Conservation (phyloP, 1,140 invertebrate species). For the Orussus abietinus region DNA sequence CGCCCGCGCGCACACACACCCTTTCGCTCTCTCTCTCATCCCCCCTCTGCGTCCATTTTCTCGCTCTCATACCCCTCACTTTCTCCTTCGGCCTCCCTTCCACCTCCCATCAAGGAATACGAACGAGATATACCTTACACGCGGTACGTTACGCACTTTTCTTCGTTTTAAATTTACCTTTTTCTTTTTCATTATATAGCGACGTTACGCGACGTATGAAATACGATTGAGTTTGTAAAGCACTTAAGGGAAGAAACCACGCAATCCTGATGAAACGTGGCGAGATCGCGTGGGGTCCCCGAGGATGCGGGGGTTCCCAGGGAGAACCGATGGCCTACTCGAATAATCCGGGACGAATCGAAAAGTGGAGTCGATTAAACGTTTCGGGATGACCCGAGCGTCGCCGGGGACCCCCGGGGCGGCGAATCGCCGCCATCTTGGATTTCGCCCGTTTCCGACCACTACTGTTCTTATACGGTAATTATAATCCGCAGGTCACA, state of each 20-base stretch:
- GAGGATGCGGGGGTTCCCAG: conserved; percentile 7
- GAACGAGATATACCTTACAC: background rate
- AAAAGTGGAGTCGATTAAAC: conserved; percentile 17
- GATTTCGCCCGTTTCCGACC: conserved; percentile 6
- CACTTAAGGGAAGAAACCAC: conserved; percentile 49
- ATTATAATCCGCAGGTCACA: conserved; percentile 13
- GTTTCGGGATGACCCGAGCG: conserved; percentile 10
- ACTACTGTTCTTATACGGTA: too few species aligned
- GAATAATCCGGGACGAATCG: conserved; percentile 8
- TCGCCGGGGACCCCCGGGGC: conserved; percentile 17
- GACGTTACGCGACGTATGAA: conserved; percentile 31
- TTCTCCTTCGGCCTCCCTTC: conserved; percentile 7
- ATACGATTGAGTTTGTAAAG: conserved; percentile 46
- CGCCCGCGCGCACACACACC: background rate
- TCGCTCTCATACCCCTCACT: background rate
- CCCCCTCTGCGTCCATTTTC: background rate
- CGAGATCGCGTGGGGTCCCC: conserved; percentile 17
- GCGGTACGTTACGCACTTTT: background rate
- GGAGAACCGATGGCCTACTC: conserved; percentile 9
- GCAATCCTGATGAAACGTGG: conserved; percentile 33
- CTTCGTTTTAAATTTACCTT: conserved; percentile 10
- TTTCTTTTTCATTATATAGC: conserved; percentile 13
- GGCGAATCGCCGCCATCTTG: too few species aligned
- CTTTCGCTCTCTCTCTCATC: background rate
- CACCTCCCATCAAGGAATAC: conserved; percentile 2